Evolutionary conservation across 2,797 vertebrate species (phyloP), one percentile per base, ranked within the genome.

Genomic region (Cuniculus paca): DNA sequence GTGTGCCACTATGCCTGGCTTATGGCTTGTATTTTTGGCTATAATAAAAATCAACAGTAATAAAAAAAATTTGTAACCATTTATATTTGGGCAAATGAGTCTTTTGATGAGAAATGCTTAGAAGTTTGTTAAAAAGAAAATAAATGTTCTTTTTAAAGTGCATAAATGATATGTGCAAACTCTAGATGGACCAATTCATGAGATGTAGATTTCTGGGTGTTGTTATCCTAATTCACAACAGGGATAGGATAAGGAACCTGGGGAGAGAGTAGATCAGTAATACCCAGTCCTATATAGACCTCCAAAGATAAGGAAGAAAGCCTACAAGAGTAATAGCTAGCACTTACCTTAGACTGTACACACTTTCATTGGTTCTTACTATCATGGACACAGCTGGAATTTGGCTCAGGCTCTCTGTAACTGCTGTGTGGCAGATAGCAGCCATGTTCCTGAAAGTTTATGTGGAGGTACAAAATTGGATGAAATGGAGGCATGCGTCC

Each of bases 11-110:
- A 68, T 8, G 7, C 34, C 16, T 8, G 6, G 12, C 84, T 88
- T 70, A 42, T 79, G 26, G 6, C 77, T 70, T n/a, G 4, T 68
- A 17, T 56, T 65, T 93, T 58, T 31, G 24, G 63, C 54, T 36
- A 26, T 5, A 28, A 68, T n/a, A 52, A 95, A 78, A 80, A 75
- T 54, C 13, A 42, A 28, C 45, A 87, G n/a, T 50, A 70, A 83
- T 24, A 50, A 61, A 70, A 17, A 81, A 54, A 45, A 26, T 17
- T 91, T 83, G 36, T 34, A 70, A 68, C 24, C 61, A 34, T 84
- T 96, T 50, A 34, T 91, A 36, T 91, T 95, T 91, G 58, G 19
- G 56, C 70, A 39, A 9, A 36, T 95, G 75, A 90, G 80, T 95
- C 26, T 96, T 79, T 88, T 74, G 24, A 75, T 86, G 65, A 54